Percentiles rank a stretch among this genome's conserved stretches.
phyloP scores from a whole-genome alignment of 2,888 invertebrate species.

The Chelonus formosanus region DNA sequence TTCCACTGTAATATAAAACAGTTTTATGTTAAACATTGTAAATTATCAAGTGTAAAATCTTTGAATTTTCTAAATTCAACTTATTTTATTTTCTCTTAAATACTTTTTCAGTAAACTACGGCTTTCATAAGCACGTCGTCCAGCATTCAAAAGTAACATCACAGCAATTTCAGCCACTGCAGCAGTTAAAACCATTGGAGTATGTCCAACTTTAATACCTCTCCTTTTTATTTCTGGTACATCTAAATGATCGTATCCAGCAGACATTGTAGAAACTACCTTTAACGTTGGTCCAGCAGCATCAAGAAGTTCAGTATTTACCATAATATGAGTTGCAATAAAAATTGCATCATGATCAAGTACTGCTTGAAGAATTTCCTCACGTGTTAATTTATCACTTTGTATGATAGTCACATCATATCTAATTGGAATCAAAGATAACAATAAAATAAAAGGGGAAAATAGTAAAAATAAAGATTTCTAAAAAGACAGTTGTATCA shows the following conservation, averaged over 20 bases:
- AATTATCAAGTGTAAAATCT: background rate
- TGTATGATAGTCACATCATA: too few species aligned
- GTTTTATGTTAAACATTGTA: slow-evolving; percentile 22
- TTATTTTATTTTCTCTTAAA: slow-evolving; percentile 24
- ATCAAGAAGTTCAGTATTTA: slow-evolving; percentile 70
- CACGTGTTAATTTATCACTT: slow-evolving; percentile 28
- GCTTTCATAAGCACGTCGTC: slow-evolving; percentile 82
- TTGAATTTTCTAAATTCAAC: background rate
- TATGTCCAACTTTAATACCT: slow-evolving; percentile 81
- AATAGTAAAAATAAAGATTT: too few species aligned
- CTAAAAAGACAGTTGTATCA: background rate
- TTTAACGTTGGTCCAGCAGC: slow-evolving; percentile 77
- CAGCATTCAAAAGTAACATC: slow-evolving; percentile 78
- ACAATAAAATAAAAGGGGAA: background rate
- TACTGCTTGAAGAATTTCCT: slow-evolving; percentile 50
- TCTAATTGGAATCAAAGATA: slow-evolving; percentile 2
- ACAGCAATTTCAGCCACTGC: slow-evolving; percentile 87
- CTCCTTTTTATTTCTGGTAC: slow-evolving; percentile 74
- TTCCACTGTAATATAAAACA: slow-evolving; percentile 66
- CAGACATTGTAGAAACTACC: slow-evolving; percentile 84
- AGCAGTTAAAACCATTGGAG: slow-evolving; percentile 77
- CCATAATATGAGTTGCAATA: slow-evolving; percentile 48
- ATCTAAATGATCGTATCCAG: slow-evolving; percentile 87
- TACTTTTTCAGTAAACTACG: slow-evolving; percentile 72
- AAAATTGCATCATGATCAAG: slow-evolving; percentile 56